Evolutionary conservation across 2,113 vertebrate species (phyloP), one percentile per base, ranked within the genome.

Genomic region (Cynopterus brachyotis): DNA sequence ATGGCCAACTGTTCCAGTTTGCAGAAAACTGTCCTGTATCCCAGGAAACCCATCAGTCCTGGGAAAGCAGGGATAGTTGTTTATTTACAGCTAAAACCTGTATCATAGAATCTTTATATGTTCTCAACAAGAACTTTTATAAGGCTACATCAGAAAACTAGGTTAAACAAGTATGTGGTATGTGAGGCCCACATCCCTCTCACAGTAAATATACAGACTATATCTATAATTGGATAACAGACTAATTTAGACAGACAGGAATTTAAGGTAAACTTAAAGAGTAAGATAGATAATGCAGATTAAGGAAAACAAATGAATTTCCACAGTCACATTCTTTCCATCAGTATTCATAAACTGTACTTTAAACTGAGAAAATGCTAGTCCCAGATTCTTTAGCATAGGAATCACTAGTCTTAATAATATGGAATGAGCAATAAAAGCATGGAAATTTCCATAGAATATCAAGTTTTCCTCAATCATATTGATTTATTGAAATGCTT

Each of bases 371-470:
- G 75, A 94, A 84, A 95, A 89, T 32, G 17, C 85, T 82, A 67
- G 93, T 50, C 80, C 42, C 67, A 55, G 85, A 96, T 93, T 85
- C 88, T 97, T 85, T 70, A 88, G 82, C 70, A 83, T 72, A 89
- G 60, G 64, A 97, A 92, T 93, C 86, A 72, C 92, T 96, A 97
- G 95, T 88, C 94, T 94, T 90, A 98, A 98, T 95, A 93, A 97
- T 98, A 98, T 82, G 40, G 93, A 97, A 97, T 97, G 85, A 98
- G 79, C 72, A 95, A 91, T 83, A 78, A 96, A 98, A 95, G 85
- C 45, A 96, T 95, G 97, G 98, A 98, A 98, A 98, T 97, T 98
- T 98, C 97, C 97, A 96, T 73, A 47, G 91, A 96, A 97, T 94
- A 97, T 97, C 95, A 97, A 64, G 83, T 67, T 84, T 88, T 98